These are phyloP conservation scores for Diorhabda sublineata DNA, from an alignment of 1,140 invertebrate species.

Conservation along the genomic window DNA sequence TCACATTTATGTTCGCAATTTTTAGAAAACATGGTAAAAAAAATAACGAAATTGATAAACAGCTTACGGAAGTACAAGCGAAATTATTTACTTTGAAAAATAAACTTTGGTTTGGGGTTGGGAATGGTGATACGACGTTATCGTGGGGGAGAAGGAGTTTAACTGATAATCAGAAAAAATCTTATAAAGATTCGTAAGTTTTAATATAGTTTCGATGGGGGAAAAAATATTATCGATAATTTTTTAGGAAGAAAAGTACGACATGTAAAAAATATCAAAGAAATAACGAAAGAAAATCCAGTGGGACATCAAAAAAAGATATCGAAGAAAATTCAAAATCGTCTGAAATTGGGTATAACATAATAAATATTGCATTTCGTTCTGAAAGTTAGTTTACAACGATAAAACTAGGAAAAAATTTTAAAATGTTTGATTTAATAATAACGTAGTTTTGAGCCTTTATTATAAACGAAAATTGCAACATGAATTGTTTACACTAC, in stretches of 20 bases:
- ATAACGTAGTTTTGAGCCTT: not conserved
- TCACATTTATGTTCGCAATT: not conserved
- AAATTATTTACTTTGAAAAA: slow-evolving; percentile 43
- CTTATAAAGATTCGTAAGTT: slow-evolving; percentile 17
- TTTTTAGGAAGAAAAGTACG: slow-evolving; percentile 13
- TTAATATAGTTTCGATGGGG: not conserved
- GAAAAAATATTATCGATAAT: slow-evolving; percentile 11
- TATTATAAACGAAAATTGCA: not conserved
- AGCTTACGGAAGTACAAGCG: slow-evolving; percentile 43
- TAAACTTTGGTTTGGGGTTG: slow-evolving; percentile 44
- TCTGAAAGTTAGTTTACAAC: slow-evolving; percentile 14
- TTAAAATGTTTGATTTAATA: not conserved
- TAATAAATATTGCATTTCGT: slow-evolving; percentile 26
- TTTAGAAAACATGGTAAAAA: slow-evolving; percentile 22
- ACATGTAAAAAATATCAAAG: slow-evolving; percentile 15
- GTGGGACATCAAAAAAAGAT: slow-evolving; percentile 16
- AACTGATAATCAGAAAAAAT: slow-evolving; percentile 1
- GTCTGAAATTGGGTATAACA: slow-evolving; percentile 31
- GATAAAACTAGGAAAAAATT: not conserved
- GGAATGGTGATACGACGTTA: slow-evolving; percentile 48
- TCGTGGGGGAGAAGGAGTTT: slow-evolving; percentile 51
- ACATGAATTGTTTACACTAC: not conserved
- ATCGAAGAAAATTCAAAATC: slow-evolving; percentile 17
- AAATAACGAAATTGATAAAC: slow-evolving; percentile 34
- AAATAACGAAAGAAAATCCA: slow-evolving; percentile 22